Base-by-base conservation (phyloP, 2,113 vertebrate genomes). In the Solea senegalensis region DNA sequence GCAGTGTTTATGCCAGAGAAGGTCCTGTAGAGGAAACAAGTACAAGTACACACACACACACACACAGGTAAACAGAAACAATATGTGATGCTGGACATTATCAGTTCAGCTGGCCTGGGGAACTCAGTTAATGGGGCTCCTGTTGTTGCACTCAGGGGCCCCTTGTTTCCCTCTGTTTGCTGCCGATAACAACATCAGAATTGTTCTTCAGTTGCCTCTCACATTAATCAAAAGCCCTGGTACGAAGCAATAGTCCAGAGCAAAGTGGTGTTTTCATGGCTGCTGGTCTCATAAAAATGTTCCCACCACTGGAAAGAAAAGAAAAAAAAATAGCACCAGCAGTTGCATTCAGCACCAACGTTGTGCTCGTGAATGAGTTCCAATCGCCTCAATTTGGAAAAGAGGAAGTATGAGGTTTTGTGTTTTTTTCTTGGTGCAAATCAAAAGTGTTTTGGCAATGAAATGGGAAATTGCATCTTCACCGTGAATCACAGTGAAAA, bases 111-210 rank as follows among this genome's bases (percentile, higher is more conserved):
- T 57, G 62, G 60, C 50, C 43, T 13, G 16, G 54, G 65, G 77
- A 12, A 68, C 65, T 58, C 72, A 62, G 9, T 62, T 79, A 66
- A 86, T 81, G 51, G 65, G 69, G 54, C 51, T 58, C 76, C 74
- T 69, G 59, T 54, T 76, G 79, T 57, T 77, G 81, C 82, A 82
- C 72, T 67, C 40, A 2, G 76, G 65, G 74, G 69, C 43, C 83
- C 70, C 69, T 39, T 53, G 70, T 82, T 63, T 86, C 63, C 79
- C 79, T 76, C 88, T 92, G 90, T 84, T 89, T 82, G 75, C 58
- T 83, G 69, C 89, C 80, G 91, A 92, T 91, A 92, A 90, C 90
- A 87, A 80, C 82, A 78, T 54, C 78, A 61, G 73, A 90, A 91
- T 88, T 89, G 87, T 91, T 87, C 84, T 77, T 83, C 61, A 44